A percentile compares a stretch with the other conserved stretches of the same genome.
phyloP scores from a whole-genome alignment of 30 jellyfish, hydroid and myxozoan genomes.

The Turritopsis rubra region DNA sequence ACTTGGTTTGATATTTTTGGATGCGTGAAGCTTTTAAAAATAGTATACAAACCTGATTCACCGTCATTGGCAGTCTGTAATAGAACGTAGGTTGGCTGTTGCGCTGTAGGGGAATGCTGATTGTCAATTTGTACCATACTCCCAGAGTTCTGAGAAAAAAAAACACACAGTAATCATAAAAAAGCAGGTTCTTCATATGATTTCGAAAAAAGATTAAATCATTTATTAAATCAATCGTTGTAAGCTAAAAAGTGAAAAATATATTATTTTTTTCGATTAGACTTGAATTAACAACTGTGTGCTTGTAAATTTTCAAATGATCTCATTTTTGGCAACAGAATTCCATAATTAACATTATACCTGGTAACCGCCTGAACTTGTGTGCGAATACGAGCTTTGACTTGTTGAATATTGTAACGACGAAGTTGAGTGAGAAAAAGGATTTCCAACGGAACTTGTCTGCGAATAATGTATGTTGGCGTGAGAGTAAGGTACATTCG shows the following conservation, averaged over 20 bases:
- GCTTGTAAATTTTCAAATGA: not conserved
- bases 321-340: too few species aligned
- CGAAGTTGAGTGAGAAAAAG: not conserved
- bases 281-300: not conserved
- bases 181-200: too few species aligned
- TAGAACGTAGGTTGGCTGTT: constrained; percentile 89
- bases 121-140: constrained; percentile 19
- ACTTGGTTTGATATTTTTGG: too few species aligned
- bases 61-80: constrained; percentile 85
- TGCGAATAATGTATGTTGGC: not conserved
- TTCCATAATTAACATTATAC: not conserved
- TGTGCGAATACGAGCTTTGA: constrained; percentile 8
- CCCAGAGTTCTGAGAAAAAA: constrained; percentile 7
- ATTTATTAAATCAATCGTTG: too few species aligned
- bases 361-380: not conserved
- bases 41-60: constrained; percentile 34
- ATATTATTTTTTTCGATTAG: too few species aligned
- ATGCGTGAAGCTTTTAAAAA: not conserved
- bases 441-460: constrained; percentile 1
- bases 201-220: too few species aligned
- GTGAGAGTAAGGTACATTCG: not conserved
- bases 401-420: not conserved
- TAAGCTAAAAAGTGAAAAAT: not conserved
- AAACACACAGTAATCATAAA: not conserved
- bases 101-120: constrained; percentile 27